Percentiles rank a stretch among this genome's conserved stretches.
Conservation (phyloP, 2,113 vertebrate genomes). For the Sterna hirundo region DNA sequence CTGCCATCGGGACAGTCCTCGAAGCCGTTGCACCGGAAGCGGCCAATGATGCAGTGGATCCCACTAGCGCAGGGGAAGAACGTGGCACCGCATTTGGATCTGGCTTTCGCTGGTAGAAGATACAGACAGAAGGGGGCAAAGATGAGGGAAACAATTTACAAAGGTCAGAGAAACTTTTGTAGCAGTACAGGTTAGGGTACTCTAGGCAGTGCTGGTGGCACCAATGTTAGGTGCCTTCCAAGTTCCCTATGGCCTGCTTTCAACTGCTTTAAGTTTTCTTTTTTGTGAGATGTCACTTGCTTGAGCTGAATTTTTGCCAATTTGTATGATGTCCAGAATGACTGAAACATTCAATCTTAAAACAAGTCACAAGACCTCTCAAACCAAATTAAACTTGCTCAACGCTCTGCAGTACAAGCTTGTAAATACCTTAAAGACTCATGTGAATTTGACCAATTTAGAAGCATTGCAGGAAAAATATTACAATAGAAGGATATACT, state of each 20-base stretch:
- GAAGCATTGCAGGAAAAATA: not conserved
- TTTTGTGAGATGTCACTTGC: not conserved
- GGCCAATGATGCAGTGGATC: conserved; percentile 96
- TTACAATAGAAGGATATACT: not conserved
- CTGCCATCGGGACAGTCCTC: conserved; percentile 95
- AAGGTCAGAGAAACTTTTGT: not conserved
- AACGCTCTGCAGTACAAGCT: not conserved
- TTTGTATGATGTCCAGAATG: not conserved
- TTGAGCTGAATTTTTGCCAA: not conserved
- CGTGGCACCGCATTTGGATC: conserved; percentile 88
- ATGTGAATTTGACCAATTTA: not conserved
- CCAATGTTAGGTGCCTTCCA: not conserved
- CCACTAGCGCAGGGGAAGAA: conserved; percentile 95
- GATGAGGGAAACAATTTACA: not conserved
- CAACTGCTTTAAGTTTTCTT: not conserved
- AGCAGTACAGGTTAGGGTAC: not conserved
- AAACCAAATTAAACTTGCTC: not conserved
- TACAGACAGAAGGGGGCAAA: not conserved
- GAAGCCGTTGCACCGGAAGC: conserved; percentile 95
- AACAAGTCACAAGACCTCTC: not conserved
- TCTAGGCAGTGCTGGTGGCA: not conserved
- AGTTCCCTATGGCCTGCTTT: not conserved
- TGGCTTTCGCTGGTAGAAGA: conserved; percentile 83
- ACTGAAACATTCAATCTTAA: not conserved
- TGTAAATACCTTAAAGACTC: not conserved